Evolutionary conservation across 2,888 invertebrate genomes (phyloP), one percentile per base, ranked within the genome.

Genomic region (Aphodius granarius): DNA sequence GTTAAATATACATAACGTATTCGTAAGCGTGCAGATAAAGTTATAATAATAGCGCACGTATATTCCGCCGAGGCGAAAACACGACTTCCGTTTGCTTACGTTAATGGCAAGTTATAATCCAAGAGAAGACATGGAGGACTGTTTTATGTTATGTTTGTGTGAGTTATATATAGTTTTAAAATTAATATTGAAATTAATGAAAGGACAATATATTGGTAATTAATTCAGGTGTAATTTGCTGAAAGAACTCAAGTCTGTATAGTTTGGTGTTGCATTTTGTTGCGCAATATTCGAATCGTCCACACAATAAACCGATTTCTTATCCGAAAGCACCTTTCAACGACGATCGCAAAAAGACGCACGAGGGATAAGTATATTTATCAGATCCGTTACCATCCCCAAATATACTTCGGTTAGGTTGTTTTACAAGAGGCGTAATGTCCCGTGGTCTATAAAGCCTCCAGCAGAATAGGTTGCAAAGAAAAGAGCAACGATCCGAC

Each of bases 401-500:
- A 9, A 43, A 43, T 43, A 13, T 43, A 43, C 43, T 43, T 43
- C 43, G 43, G 43, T 43, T 43, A 43, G 43, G 43, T 9, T 43
- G 43, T 43, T 43, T n/a, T 43, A 74, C 20, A 70, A 74, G 68
- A 68, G 22, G 21, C 70, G 74, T 74, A 74, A 70, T 74, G 74
- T 68, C 64, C 70, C 62, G 64, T 70, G 64, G 63, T 63, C 22
- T 74, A 77, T 78, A 77, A 79, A 77, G 77, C 73, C 43, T 13
- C 13, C 43, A 13, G 13, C 9, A 43, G 6, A 43, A 43, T 5
- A 43, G n/a, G n/a, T n/a, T 77, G 68, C 70, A 75, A 75, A 79
- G 75, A 79, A 77, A 77, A 66, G 77, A 73, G 71, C 74, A 72
- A 72, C 72, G 73, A 75, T 23, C 66, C 66, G 73, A 73, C 66